Evolutionary conservation across 2,888 invertebrate genomes (phyloP), one percentile per base, ranked within the genome.

Genomic region (Emesis furor): DNA sequence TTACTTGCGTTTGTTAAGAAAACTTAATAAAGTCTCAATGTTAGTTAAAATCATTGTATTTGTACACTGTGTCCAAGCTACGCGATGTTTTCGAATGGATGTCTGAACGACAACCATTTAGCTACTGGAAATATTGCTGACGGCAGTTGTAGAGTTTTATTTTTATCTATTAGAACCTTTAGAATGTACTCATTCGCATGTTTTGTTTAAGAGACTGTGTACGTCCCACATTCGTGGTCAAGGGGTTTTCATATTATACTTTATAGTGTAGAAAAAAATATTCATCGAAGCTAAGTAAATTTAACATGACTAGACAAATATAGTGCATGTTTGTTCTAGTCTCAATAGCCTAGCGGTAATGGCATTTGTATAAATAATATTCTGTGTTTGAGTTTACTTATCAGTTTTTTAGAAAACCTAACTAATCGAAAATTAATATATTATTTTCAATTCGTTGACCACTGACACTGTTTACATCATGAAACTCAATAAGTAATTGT

Each of bases 141-240:
- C 67, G n/a, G 32, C 67, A n/a, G 67, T 67, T 67, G 67, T 67
- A n/a, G 67, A 67, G 67, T 35, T 67, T 67, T 67, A 67, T 67
- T 67, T 67, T 67, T 35, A 67, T 67, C 67, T 67, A 67, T 67
- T 35, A 67, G 35, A 67, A 67, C 35, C 67, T 67, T 67, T 67
- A 10, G 14, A 67, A 67, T 32, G 65, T 35, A 7, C 65, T 67
- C 65, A 35, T 67, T 67, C 32, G 65, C 65, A 32, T 35, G 65
- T 67, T 67, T 67, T 67, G 65, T 67, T 67, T 67, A 67, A 32
- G 62, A 62, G 62, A 30, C 10, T 30, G 35, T 67, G n/a, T 67
- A 7, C 14, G 65, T 67, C 35, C 32, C 10, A 67, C 35, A 67
- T 67, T 67, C 65, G 32, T n/a, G 65, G 14, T 14, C 35, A 67